phyloP scores from a whole-genome alignment of 2,888 invertebrate genomes.

The Gastracanthus pulcherrimus region DNA sequence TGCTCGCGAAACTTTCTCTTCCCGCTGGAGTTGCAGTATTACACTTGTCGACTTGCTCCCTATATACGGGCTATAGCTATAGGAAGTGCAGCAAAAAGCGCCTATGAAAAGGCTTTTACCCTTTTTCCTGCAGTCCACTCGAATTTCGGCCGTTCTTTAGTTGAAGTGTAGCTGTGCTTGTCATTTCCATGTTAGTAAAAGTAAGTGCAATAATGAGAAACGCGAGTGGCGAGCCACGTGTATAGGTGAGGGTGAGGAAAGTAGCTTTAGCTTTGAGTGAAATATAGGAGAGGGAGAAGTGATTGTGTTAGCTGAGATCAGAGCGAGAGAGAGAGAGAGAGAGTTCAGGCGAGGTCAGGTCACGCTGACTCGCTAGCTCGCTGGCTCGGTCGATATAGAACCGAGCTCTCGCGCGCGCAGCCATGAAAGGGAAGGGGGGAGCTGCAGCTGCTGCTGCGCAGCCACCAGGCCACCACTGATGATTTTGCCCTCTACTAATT shows the following conservation, averaged over 20 bases:
- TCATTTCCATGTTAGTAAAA: not conserved
- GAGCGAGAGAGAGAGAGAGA: slow-evolving; percentile 52
- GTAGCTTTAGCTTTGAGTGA: too few species aligned
- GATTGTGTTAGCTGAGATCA: not conserved
- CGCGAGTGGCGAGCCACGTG: slow-evolving; percentile 12
- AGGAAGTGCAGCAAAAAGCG: too few species aligned
- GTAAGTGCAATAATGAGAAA: not conserved
- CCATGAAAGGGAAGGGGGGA: not conserved
- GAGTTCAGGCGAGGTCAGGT: slow-evolving; percentile 77
- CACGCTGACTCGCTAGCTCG: slow-evolving; percentile 64
- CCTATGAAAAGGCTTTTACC: not conserved
- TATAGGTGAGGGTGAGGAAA: slow-evolving; percentile 60
- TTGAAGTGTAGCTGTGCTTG: not conserved
- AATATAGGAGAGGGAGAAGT: not conserved
- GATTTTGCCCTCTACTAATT: not conserved
- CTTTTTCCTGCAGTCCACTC: not conserved
- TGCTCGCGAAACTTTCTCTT: slow-evolving; percentile 23
- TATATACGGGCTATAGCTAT: too few species aligned
- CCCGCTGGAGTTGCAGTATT: too few species aligned
- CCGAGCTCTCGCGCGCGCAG: not conserved
- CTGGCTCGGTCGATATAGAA: slow-evolving; percentile 52
- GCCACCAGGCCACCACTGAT: not conserved
- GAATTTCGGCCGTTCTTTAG: slow-evolving; percentile 35
- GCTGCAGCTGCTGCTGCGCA: not conserved
- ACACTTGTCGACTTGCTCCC: too few species aligned